Conservation (phyloP, 2,113 vertebrate species). For the Pelvicachromis taeniatus region DNA sequence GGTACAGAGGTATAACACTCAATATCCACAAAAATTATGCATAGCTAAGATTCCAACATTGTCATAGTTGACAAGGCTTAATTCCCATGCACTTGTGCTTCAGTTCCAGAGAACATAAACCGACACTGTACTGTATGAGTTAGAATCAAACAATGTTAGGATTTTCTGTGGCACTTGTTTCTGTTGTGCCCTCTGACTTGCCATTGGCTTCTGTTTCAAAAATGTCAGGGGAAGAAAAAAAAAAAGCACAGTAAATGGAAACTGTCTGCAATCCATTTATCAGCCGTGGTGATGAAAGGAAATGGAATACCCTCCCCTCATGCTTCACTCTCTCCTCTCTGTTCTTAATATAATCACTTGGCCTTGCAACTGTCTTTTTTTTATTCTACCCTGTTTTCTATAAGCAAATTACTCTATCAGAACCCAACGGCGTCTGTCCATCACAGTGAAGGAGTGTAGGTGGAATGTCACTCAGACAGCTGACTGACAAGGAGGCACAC, state of each 20-base stretch:
- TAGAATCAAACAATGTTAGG: neutral
- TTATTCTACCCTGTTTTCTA: conserved; percentile 66
- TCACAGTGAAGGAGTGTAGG: conserved; percentile 67
- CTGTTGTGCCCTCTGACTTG: neutral
- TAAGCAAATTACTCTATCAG: conserved; percentile 83
- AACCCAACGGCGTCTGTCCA: conserved; percentile 71
- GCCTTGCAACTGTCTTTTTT: conserved; percentile 42
- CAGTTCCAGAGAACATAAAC: neutral
- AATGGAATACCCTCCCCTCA: conserved; percentile 42
- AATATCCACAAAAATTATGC: neutral
- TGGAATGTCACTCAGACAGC: conserved; percentile 75
- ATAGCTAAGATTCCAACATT: neutral
- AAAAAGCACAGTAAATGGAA: neutral
- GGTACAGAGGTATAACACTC: neutral
- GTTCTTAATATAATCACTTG: conserved; percentile 72
- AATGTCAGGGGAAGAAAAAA: neutral
- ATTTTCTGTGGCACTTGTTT: neutral
- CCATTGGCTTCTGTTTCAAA: neutral
- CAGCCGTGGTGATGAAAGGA: conserved; percentile 66
- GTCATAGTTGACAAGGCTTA: neutral
- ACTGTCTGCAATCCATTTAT: conserved; percentile 45
- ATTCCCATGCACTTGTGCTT: neutral
- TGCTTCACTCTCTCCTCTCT: conserved; percentile 43
- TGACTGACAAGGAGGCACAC: conserved; percentile 77
- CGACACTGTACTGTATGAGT: neutral